Base-by-base conservation (phyloP, 2,113 vertebrate species). In the Amazona vittata region DNA sequence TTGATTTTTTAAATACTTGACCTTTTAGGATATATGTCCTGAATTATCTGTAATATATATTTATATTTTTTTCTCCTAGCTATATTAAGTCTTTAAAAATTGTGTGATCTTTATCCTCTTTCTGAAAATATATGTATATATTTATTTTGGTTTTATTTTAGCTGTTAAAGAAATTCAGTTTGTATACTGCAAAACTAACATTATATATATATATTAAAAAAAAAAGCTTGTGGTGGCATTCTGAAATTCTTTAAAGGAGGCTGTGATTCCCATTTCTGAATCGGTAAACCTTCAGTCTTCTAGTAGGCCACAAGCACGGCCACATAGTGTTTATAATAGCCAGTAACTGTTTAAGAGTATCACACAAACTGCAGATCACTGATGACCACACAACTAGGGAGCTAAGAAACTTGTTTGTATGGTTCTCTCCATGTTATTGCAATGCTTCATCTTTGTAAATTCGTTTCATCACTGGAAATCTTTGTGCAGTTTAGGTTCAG, bases 381-480 rank as follows among this genome's bases (percentile, higher is more conserved):
- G 46, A 43, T 62, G 3, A 3, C 44, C 55, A 28, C 8, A 43
- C 41, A 83, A 12, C 57, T 39, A 2, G 9, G 31, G 73, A 78
- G 35, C 53, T 2, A 16, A 86, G 55, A 13, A 28, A n/a, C 13
- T 71, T 4, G 3, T 92, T 92, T 86, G 64, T 1, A 10, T 70
- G 77, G 9, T 62, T 87, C 39, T 81, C 59, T 71, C 44, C n/a
- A 64, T 92, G 64, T 18, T 55, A n/a, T 62, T 89, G 65, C 64
- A 83, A n/a, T 77, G 41, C 43, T 68, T 74, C 83, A 59, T 89
- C 53, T 59, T 63, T 73, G 86, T 84, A 81, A 93, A 93, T 93
- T 96, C 64, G 79, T 82, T 81, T 95, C 57, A 44, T 94, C 18
- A 7, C 52, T 84, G 65, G 77, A 87, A 96, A 94, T 93, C 73